phyloP scores from a whole-genome alignment of 2,113 vertebrate species.

The Bostrychus sinensis region DNA sequence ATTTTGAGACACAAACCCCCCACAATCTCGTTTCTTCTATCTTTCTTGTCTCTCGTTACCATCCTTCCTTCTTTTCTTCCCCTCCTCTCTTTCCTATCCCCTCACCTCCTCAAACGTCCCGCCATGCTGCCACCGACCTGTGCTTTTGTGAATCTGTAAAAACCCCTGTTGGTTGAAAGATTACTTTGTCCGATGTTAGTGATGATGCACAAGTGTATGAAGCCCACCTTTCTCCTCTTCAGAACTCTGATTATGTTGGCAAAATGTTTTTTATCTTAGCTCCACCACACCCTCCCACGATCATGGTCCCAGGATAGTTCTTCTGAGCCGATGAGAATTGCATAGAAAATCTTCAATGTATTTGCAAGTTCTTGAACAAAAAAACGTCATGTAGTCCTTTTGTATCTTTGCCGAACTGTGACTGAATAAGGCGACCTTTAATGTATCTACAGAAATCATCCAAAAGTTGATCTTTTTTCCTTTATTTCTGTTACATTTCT shows the following conservation, averaged over 20 bases:
- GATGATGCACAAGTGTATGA: slow-evolving; percentile 90
- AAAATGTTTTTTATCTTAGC: slow-evolving; percentile 79
- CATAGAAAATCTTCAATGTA: slow-evolving; percentile 87
- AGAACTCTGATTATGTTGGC: slow-evolving; percentile 76
- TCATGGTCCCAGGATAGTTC: slow-evolving; percentile 71
- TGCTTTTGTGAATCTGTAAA: slow-evolving; percentile 95
- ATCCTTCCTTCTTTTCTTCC: slow-evolving; percentile 36
- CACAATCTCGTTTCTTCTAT: background rate
- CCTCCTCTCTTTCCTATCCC: background rate
- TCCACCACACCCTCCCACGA: slow-evolving; percentile 63
- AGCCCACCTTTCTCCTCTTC: slow-evolving; percentile 56
- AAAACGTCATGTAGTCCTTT: slow-evolving; percentile 87
- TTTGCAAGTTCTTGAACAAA: slow-evolving; percentile 92
- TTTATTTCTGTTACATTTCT: slow-evolving; percentile 64
- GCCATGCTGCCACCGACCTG: slow-evolving; percentile 80
- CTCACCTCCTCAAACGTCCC: slow-evolving; percentile 34
- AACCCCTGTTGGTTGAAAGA: slow-evolving; percentile 90
- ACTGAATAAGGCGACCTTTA: slow-evolving; percentile 87
- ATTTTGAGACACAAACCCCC: slow-evolving; percentile 75
- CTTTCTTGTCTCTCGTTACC: background rate
- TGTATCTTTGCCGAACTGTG: slow-evolving; percentile 96
- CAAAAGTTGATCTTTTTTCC: slow-evolving; percentile 48
- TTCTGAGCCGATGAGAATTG: slow-evolving; percentile 82
- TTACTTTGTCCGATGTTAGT: slow-evolving; percentile 95
- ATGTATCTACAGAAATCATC: slow-evolving; percentile 83